A percentile compares a stretch with the other conserved stretches of the same genome.
Conservation (phyloP, 2,113 vertebrate genomes). For the Gambusia affinis region DNA sequence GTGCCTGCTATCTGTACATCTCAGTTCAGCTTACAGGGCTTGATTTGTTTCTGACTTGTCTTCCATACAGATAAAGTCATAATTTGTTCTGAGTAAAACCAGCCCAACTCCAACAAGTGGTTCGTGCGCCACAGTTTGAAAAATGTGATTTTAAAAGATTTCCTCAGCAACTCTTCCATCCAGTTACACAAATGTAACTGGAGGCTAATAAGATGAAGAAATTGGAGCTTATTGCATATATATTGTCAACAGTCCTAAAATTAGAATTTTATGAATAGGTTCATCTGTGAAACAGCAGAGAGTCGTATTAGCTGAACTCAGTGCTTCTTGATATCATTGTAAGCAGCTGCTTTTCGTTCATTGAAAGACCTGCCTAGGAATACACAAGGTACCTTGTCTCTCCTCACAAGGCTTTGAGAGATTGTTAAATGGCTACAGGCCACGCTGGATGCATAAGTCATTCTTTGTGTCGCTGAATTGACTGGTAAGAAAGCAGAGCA, state of each 20-base stretch:
- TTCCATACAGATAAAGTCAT: too few relatives aligned
- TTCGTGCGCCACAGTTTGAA: too few relatives aligned
- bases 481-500: constrained; percentile 11
- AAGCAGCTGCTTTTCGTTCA: constrained; percentile 24
- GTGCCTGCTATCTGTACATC: too few relatives aligned
- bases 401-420: constrained; percentile 26
- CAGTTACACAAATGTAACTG: not conserved
- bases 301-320: constrained; percentile 14
- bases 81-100: too few relatives aligned
- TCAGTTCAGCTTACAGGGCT: too few relatives aligned
- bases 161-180: not conserved
- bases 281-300: constrained; percentile 8
- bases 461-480: constrained; percentile 41
- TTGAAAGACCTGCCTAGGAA: constrained; percentile 31
- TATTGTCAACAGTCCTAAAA: not conserved
- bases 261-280: not conserved
- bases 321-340: constrained; percentile 30
- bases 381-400: constrained; percentile 21
- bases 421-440: constrained; percentile 4
- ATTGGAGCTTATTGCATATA: not conserved
- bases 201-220: not conserved
- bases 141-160: too few relatives aligned
- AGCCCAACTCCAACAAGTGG: too few relatives aligned
- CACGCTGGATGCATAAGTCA: constrained; percentile 28
- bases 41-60: too few relatives aligned